phyloP scores from a whole-genome alignment of 2,797 vertebrate genomes.

The Pelodytes ibericus region DNA sequence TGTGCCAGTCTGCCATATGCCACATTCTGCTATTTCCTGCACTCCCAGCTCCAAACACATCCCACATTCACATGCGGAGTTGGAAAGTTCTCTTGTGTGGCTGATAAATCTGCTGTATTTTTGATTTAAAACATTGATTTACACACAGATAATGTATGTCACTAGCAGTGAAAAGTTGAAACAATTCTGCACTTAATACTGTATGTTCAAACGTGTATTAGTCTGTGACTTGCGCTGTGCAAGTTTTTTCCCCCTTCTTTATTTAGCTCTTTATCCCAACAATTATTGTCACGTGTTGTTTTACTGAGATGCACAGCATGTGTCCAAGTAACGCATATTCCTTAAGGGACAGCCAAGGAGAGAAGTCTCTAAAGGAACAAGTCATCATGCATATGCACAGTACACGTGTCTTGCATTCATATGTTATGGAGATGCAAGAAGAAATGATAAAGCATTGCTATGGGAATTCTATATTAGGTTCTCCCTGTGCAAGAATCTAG shows the following conservation, averaged over 20 bases:
- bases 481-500: no score
- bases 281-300: constrained; percentile 21
- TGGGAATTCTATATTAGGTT: no score
- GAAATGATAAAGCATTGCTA: no score
- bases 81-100: neutral
- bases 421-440: no score
- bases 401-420: neutral
- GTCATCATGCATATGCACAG: neutral
- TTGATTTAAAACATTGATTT: no score
- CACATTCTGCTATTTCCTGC: constrained; percentile 32
- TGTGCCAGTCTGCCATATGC: constrained; percentile 26
- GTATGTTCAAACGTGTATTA: no score
- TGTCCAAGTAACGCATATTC: constrained; percentile 9
- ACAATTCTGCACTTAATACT: neutral
- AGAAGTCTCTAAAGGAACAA: neutral
- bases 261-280: neutral
- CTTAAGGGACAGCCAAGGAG: neutral
- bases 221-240: no score
- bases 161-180: neutral
- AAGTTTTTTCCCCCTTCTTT: no score
- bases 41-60: neutral
- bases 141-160: no score
- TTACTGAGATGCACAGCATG: neutral
- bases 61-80: neutral
- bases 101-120: no score